Percentiles rank a stretch among this genome's conserved stretches.
Evolutionary conservation across 2,888 invertebrate genomes (phyloP).

Genomic region (Aethes cnicana): DNA sequence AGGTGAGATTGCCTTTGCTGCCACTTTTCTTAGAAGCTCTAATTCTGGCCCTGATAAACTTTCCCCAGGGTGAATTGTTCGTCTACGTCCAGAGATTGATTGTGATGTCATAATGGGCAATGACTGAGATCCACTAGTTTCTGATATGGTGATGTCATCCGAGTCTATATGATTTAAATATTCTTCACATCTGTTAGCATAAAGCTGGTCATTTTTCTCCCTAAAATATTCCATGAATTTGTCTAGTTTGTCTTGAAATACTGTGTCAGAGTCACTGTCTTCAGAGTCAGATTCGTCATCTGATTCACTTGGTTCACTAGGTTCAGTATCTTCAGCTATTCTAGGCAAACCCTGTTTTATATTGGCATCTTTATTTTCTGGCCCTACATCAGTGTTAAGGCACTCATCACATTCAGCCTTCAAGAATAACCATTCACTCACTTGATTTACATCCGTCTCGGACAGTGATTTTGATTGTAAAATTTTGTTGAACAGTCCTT

Average conservation of each 20-base stretch:
- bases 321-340: constrained; percentile 80
- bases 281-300: constrained; percentile 84
- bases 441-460: constrained; percentile 87
- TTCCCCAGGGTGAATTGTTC: constrained; percentile 84
- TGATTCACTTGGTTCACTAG: constrained; percentile 83
- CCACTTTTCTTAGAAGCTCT: constrained; percentile 83
- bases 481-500: constrained; percentile 90
- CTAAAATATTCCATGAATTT: constrained; percentile 87
- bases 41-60: constrained; percentile 83
- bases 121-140: constrained; percentile 76
- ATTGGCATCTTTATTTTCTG: constrained; percentile 67
- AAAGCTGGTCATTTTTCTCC: constrained; percentile 86
- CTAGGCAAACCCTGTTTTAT: constrained; percentile 73
- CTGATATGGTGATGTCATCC: constrained; percentile 78
- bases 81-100: constrained; percentile 75
- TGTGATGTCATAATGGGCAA: constrained; percentile 75
- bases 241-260: constrained; percentile 87
- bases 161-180: constrained; percentile 80
- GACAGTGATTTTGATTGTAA: constrained; percentile 86
- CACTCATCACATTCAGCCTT: constrained; percentile 95
- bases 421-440: constrained; percentile 90
- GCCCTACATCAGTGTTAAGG: constrained; percentile 81
- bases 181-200: constrained; percentile 83
- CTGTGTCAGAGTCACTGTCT: constrained; percentile 83
- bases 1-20: constrained; percentile 78